Evolutionary conservation across 2,888 invertebrate genomes (phyloP).

Genomic region (Agriopis aurantiaria): DNA sequence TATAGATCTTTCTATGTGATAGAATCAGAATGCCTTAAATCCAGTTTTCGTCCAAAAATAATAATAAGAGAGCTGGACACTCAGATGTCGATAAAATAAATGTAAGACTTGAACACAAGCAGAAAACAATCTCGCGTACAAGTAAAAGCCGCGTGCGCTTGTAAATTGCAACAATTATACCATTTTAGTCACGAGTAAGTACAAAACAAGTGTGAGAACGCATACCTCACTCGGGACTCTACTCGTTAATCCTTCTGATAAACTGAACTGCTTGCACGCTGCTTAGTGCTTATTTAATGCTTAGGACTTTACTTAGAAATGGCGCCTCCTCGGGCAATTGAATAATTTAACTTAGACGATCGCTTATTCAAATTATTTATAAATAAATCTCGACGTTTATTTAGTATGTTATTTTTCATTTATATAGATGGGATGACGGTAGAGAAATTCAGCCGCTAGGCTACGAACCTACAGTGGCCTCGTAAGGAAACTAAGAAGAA

Average conservation of each 20-base stretch:
- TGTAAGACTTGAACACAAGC: background rate
- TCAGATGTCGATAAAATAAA: too few species aligned
- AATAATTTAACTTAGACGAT: background rate
- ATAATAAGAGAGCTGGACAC: background rate
- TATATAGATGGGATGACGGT: too few species aligned
- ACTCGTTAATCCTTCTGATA: conserved; percentile 43
- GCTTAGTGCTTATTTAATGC: conserved; percentile 19
- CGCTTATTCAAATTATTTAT: background rate
- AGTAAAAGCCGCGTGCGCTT: conserved; percentile 17
- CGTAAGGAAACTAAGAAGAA: too few species aligned
- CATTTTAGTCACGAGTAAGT: conserved; percentile 31
- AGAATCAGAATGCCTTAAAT: too few species aligned
- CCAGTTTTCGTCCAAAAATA: too few species aligned
- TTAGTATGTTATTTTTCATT: too few species aligned
- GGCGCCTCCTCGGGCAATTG: conserved; percentile 13
- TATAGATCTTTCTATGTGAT: too few species aligned
- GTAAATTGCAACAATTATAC: conserved; percentile 14
- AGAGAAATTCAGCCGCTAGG: too few species aligned
- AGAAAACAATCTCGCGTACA: background rate
- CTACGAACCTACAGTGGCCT: too few species aligned
- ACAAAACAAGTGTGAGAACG: conserved; percentile 34
- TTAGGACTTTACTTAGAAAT: conserved; percentile 18
- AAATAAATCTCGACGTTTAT: too few species aligned
- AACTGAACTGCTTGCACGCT: conserved; percentile 32
- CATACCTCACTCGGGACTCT: conserved; percentile 22